These are phyloP conservation scores for Araneus ventricosus DNA, from an alignment of 1,140 invertebrate genomes.

Conservation along the genomic window DNA sequence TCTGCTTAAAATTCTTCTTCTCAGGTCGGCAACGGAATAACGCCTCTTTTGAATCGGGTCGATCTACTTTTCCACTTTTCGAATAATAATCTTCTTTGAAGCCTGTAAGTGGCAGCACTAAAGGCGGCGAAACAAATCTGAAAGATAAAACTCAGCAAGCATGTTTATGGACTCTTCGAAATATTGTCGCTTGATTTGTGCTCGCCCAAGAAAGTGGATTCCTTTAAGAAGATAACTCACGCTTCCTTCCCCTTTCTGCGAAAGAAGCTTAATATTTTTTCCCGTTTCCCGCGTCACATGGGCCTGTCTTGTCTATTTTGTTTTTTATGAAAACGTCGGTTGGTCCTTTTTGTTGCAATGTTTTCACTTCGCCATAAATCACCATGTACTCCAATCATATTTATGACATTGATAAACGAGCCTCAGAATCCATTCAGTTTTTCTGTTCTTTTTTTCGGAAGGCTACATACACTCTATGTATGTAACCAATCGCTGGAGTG, in stretches of 20 bases:
- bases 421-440: constrained; percentile 41
- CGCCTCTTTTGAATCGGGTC: neutral
- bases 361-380: constrained; percentile 57
- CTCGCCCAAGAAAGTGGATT: neutral
- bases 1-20: constrained; percentile 14
- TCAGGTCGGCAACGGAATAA: neutral
- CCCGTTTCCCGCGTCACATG: neutral
- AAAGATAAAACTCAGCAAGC: constrained; percentile 19
- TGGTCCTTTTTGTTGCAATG: constrained; percentile 45
- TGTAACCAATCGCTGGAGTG: neutral
- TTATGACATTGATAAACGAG: constrained; percentile 68
- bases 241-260: neutral
- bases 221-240: constrained; percentile 7
- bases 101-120: constrained; percentile 29
- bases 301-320: no score
- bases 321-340: neutral
- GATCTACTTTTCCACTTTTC: constrained; percentile 18
- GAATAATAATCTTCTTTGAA: constrained; percentile 49
- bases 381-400: constrained; percentile 62
- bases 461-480: neutral
- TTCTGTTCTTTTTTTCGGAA: neutral
- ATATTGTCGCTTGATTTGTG: constrained; percentile 65
- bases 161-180: constrained; percentile 39
- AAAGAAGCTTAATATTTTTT: constrained; percentile 20
- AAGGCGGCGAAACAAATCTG: neutral